Conservation (phyloP, 1,140 invertebrate species). For the Drosophila takahashii region DNA sequence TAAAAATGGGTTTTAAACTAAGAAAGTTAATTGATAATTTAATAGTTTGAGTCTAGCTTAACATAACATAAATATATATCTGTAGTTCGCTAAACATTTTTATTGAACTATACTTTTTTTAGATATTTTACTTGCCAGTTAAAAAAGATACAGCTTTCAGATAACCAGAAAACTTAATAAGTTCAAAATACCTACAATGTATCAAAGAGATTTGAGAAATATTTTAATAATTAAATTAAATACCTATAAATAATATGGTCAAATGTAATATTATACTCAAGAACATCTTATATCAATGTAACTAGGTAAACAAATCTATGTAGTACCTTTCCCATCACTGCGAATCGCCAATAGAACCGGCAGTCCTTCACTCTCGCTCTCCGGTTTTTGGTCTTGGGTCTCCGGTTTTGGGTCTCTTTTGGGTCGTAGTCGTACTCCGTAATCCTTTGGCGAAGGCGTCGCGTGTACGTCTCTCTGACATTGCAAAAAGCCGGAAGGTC, state of each 20-base stretch:
- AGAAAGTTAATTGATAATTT: no score
- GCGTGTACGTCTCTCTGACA: conserved; percentile 62
- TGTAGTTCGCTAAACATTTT: no score
- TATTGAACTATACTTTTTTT: no score
- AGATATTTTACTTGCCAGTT: background rate
- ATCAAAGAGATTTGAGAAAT: no score
- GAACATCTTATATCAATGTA: background rate
- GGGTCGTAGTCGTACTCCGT: background rate
- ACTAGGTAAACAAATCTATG: background rate
- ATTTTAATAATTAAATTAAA: no score
- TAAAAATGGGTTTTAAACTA: no score
- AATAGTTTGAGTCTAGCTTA: no score
- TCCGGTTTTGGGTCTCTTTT: background rate
- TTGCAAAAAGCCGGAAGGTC: conserved; percentile 41
- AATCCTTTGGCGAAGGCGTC: conserved; percentile 29
- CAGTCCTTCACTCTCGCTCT: conserved; percentile 20
- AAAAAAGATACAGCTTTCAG: background rate
- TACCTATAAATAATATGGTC: no score
- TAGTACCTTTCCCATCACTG: conserved; percentile 15
- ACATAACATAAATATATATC: no score
- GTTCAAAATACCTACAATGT: no score
- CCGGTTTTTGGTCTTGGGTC: conserved; percentile 12
- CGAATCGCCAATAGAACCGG: conserved; percentile 43
- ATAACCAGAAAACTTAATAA: no score
- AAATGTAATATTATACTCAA: no score